Evolutionary conservation across 2,888 invertebrate species (phyloP).

Genomic region (Lissonota sp.): DNA sequence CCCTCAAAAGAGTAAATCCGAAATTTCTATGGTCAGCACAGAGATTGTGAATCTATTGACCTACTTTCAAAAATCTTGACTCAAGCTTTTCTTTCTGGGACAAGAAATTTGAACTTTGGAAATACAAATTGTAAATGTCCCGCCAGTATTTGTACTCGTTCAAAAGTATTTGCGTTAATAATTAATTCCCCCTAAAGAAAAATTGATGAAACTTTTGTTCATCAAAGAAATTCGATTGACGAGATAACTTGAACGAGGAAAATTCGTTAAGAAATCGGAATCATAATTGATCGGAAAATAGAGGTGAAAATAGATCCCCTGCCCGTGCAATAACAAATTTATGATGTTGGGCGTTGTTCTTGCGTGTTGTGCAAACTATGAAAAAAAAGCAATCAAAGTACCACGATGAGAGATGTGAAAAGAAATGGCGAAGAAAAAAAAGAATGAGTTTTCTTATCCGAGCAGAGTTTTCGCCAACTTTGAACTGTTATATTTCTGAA

Average conservation of each 20-base stretch:
- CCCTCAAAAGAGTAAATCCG: no score
- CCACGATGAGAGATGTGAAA: not conserved
- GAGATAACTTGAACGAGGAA: not conserved
- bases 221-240: no score
- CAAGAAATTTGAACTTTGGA: no score
- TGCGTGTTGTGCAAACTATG: not conserved
- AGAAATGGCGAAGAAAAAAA: conserved; percentile 4
- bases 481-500: conserved; percentile 47
- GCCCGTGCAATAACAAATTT: not conserved
- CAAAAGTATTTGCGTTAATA: no score
- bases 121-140: no score
- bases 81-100: no score
- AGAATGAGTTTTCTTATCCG: conserved; percentile 22
- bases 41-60: no score
- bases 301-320: not conserved
- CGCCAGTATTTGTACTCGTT: no score
- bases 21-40: no score
- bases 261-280: not conserved
- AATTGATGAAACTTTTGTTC: no score
- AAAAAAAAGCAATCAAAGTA: conserved; percentile 3
- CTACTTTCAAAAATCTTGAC: no score
- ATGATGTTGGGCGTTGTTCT: not conserved
- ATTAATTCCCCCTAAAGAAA: no score
- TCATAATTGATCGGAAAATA: not conserved
- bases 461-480: conserved; percentile 29